Evolutionary conservation across 2,888 invertebrate genomes (phyloP).

Genomic region (Nipponacmea schrenckii): DNA sequence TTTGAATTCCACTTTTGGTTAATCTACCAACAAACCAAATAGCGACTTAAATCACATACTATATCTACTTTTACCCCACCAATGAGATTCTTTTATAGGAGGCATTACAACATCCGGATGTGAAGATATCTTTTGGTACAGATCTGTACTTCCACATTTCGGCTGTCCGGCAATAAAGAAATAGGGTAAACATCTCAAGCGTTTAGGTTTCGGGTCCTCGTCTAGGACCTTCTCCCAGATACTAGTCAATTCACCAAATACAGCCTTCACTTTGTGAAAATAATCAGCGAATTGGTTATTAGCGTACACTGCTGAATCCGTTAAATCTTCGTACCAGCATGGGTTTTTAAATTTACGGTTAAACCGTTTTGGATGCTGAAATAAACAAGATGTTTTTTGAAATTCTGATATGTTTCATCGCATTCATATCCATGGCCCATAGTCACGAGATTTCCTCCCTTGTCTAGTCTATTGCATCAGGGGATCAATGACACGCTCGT

Average conservation of each 20-base stretch:
- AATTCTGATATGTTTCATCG: too few relatives aligned
- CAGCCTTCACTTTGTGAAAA: conserved; percentile 30
- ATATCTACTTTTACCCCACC: conserved; percentile 56
- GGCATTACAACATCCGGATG: conserved; percentile 51
- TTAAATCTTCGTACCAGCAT: conserved; percentile 51
- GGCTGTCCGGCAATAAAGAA: conserved; percentile 72
- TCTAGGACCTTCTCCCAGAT: conserved; percentile 15
- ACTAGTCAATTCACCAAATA: conserved; percentile 19
- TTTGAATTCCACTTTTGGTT: too few relatives aligned
- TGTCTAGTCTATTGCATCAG: background rate
- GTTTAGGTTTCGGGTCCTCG: conserved; percentile 31
- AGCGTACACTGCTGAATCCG: conserved; percentile 39
- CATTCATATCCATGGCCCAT: too few relatives aligned
- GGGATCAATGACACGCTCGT: too few relatives aligned
- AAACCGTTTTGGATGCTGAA: conserved; percentile 43
- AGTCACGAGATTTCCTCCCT: too few relatives aligned
- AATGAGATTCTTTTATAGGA: conserved; percentile 59
- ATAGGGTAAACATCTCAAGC: conserved; percentile 82
- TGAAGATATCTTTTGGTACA: conserved; percentile 47
- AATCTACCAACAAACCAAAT: too few relatives aligned
- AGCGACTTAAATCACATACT: too few relatives aligned
- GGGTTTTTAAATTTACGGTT: conserved; percentile 50
- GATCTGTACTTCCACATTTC: conserved; percentile 57
- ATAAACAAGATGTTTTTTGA: conserved; percentile 6
- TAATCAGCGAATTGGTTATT: conserved; percentile 41